A percentile compares a stretch with the other conserved stretches of the same genome.
phyloP scores from a whole-genome alignment of 2,113 vertebrate species.

The Uria aalge region DNA sequence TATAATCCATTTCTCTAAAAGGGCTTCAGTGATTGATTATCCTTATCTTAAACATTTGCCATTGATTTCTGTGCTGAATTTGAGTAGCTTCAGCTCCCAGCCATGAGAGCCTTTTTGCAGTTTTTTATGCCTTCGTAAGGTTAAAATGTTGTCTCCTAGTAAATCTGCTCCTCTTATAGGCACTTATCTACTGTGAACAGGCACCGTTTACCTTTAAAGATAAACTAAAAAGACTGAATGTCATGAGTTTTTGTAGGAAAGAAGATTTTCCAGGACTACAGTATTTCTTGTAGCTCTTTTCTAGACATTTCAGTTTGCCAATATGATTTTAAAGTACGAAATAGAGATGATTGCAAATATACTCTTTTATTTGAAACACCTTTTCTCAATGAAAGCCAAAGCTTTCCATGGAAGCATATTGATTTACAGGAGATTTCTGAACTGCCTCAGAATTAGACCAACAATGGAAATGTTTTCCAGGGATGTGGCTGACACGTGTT shows the following conservation, averaged over 20 bases:
- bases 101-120: not conserved
- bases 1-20: not conserved
- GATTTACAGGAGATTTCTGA: not conserved
- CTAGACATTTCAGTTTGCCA: not conserved
- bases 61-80: constrained; percentile 12
- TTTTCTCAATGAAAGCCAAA: not conserved
- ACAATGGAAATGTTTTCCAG: not conserved
- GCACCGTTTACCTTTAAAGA: constrained; percentile 1
- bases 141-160: not conserved
- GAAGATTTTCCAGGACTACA: not conserved
- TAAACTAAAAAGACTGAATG: not conserved
- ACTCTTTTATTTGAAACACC: not conserved
- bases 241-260: not conserved
- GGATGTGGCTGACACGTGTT: not conserved
- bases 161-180: not conserved
- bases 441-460: not conserved
- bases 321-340: not conserved
- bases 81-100: not conserved
- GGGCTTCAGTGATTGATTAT: not conserved
- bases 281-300: not conserved
- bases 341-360: not conserved
- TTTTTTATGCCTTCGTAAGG: not conserved
- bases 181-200: constrained; percentile 1
- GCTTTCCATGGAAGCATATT: not conserved
- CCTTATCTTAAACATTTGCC: not conserved